Conservation (phyloP, 2,797 vertebrate species). For the Macrochelys suwanniensis region DNA sequence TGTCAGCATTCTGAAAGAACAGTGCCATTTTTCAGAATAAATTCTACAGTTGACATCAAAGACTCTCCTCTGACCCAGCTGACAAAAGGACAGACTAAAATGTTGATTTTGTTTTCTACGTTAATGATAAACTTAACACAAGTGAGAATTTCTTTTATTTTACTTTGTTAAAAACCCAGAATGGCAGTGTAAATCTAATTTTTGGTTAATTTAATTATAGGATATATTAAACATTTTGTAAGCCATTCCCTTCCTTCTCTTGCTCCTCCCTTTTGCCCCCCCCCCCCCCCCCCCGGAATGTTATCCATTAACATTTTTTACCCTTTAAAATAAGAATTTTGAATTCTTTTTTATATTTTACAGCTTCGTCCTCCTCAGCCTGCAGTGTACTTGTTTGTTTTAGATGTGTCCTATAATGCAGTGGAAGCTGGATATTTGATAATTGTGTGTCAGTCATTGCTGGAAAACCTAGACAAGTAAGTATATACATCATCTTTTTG, state of each 20-base stretch:
- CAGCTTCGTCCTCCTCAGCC: conserved; percentile 97
- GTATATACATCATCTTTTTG: conserved; percentile 59
- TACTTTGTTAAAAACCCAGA: fast-evolving
- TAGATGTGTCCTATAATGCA: conserved; percentile 97
- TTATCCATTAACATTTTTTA: neutral
- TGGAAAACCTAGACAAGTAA: conserved; percentile 96
- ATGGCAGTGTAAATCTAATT: neutral
- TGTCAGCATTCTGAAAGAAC: neutral
- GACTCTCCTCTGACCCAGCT: neutral
- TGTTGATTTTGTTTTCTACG: fast-evolving
- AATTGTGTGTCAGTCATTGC: conserved; percentile 91
- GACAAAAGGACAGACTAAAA: neutral
- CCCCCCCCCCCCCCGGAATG: neutral
- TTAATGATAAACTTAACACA: neutral
- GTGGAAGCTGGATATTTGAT: conserved; percentile 95
- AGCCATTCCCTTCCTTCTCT: neutral
- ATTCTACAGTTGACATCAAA: fast-evolving
- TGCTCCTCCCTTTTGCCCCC: neutral
- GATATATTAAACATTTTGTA: neutral
- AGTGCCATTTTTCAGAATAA: neutral
- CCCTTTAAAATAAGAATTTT: conserved; percentile 55
- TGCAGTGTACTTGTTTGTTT: conserved; percentile 95
- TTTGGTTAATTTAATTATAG: neutral
- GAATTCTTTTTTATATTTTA: conserved; percentile 66
- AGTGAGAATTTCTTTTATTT: neutral